Conservation (phyloP, 2,797 vertebrate species). For the Enteromius unitaeniatus region DNA sequence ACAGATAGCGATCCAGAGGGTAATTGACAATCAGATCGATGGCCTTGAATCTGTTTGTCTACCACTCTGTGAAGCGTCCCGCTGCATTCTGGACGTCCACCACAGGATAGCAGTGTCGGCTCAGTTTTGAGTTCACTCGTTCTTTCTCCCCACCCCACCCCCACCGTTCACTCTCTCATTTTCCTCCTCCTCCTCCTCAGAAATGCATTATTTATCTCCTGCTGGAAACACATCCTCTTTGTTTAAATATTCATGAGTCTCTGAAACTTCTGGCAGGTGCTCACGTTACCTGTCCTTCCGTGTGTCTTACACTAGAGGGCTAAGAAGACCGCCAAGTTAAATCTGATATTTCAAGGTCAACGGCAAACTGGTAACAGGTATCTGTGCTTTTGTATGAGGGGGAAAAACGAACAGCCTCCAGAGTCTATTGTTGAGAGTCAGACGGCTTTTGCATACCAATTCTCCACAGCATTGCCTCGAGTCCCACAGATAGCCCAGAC, state of each 20-base stretch:
- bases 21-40: slow-evolving; percentile 17
- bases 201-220: slow-evolving; percentile 15
- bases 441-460: slow-evolving; percentile 27
- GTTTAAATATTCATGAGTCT: slow-evolving; percentile 54
- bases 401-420: neutral
- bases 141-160: slow-evolving; percentile 31
- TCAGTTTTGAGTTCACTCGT: slow-evolving; percentile 55
- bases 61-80: neutral
- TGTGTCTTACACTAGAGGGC: slow-evolving; percentile 28
- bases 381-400: neutral
- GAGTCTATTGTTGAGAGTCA: slow-evolving; percentile 6
- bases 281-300: slow-evolving; percentile 39
- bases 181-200: slow-evolving; percentile 41
- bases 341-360: slow-evolving; percentile 29
- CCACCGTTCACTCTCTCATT: slow-evolving; percentile 1
- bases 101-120: slow-evolving; percentile 65
- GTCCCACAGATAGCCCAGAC: neutral
- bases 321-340: slow-evolving; percentile 4
- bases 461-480: neutral
- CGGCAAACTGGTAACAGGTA: slow-evolving; percentile 23
- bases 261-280: slow-evolving; percentile 41
- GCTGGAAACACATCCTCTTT: slow-evolving; percentile 40
- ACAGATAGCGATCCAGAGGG: neutral
- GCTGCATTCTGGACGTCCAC: slow-evolving; percentile 54
- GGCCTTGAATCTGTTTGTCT: slow-evolving; percentile 18